Base-by-base conservation (phyloP, 2,113 vertebrate genomes). In the Atherinomorus stipes region DNA sequence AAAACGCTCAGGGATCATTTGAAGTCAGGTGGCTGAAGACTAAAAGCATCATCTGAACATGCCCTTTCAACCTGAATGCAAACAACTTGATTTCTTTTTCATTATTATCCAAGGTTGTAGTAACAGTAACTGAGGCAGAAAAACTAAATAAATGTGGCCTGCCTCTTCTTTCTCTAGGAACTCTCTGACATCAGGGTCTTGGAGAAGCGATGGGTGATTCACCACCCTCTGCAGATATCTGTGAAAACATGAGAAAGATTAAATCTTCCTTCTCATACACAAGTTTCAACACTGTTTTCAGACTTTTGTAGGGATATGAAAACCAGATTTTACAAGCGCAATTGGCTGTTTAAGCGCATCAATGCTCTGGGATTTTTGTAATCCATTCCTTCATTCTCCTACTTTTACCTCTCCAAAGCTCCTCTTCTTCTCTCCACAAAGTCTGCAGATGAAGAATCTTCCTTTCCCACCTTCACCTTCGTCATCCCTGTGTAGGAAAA, bases 131-230 rank as follows among this genome's bases (percentile, higher is more conserved):
- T 64, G 26, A 15, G 31, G 28, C 0, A 0, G 31, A 37, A 15
- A 76, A 74, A 25, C 2, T 7, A 74, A 53, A 42, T 28, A 40
- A 42, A 50, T 21, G 19, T 19, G 0, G 23, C 88, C 75, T 68
- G 97, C 98, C 92, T 99, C 98, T 40, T 99, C 97, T 91, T 96
- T 97, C 91, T 99, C 97, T 87, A 99, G 85, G 90, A 99, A 99
- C 89, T 99, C 97, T 86, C 96, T 89, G 78, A 99, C 96, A 0
- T 98, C 97, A 0, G 98, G 97, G 68, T 99, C 98, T 84, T 99
- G 98, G 82, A 98, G 90, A 66, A 99, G 95, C 3, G 96, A 95
- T 0, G 98, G 98, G 71, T 99, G 97, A 84, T 72, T 95, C 45
- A 99, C 96, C 58, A 98, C 93, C 81, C 97, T 94, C 81, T 95